Percentiles rank a stretch among this genome's conserved stretches.
Conservation (phyloP, 2,113 vertebrate species). For the Antigone vipio region DNA sequence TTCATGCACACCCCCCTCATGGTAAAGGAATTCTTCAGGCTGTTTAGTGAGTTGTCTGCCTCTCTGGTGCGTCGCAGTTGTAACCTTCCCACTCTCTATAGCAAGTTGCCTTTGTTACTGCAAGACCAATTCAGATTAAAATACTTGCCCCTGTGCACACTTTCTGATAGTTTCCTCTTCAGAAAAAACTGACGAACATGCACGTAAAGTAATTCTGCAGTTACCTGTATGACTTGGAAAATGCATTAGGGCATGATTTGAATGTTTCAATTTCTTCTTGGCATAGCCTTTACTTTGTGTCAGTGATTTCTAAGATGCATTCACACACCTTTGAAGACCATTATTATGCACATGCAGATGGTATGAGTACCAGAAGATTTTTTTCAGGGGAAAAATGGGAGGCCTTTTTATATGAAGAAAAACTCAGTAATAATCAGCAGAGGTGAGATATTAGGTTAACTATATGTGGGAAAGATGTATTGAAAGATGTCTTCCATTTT, state of each 20-base stretch:
- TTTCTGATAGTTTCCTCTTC: not conserved
- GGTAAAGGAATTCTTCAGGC: not conserved
- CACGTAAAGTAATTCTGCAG: not conserved
- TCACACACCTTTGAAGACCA: not conserved
- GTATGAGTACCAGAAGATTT: not conserved
- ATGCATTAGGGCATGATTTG: not conserved
- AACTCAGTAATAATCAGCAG: not conserved
- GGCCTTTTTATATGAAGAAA: not conserved
- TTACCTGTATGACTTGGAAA: not conserved
- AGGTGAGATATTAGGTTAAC: not conserved
- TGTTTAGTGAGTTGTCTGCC: not conserved
- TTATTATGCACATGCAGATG: not conserved
- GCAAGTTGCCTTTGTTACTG: not conserved
- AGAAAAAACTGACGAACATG: rapidly evolving
- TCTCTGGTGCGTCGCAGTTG: not conserved
- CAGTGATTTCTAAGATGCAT: not conserved
- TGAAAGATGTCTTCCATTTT: not conserved
- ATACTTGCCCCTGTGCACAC: not conserved
- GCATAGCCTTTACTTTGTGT: not conserved
- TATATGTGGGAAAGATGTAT: not conserved
- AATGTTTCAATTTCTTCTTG: not conserved
- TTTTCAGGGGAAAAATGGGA: not conserved
- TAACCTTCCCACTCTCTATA: not conserved
- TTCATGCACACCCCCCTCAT: not conserved
- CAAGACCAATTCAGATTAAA: not conserved